These are phyloP conservation scores for Standfussiana lucernea DNA, from an alignment of 2,888 invertebrate genomes.

Conservation along the genomic window DNA sequence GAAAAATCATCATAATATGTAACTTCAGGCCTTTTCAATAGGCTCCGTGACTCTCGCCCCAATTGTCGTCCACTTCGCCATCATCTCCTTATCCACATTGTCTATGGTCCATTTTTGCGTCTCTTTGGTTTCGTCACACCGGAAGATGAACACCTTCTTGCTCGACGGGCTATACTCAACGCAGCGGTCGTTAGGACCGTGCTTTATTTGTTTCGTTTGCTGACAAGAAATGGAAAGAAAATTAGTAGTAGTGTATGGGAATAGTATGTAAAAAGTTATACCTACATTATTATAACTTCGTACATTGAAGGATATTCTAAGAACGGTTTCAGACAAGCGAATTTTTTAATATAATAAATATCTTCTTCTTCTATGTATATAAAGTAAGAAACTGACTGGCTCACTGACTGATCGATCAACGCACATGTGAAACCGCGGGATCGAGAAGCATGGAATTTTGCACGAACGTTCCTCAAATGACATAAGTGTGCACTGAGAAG, in stretches of 20 bases:
- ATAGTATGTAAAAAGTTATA: too few species aligned
- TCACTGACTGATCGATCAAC: too few species aligned
- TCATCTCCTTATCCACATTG: constrained; percentile 74
- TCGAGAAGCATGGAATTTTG: too few species aligned
- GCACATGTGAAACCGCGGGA: too few species aligned
- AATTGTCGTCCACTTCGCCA: constrained; percentile 87
- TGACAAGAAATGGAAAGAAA: constrained; percentile 69
- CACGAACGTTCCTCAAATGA: too few species aligned
- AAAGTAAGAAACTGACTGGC: too few species aligned
- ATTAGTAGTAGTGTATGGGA: too few species aligned
- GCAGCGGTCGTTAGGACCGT: constrained; percentile 93
- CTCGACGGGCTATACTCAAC: constrained; percentile 93
- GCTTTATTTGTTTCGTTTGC: constrained; percentile 93
- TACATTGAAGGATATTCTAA: background rate
- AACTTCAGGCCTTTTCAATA: constrained; percentile 58
- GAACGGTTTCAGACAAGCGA: background rate
- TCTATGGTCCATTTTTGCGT: constrained; percentile 95
- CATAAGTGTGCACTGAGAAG: too few species aligned
- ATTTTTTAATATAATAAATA: too few species aligned
- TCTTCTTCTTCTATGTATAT: too few species aligned
- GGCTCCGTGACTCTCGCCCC: constrained; percentile 76
- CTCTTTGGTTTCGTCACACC: constrained; percentile 89
- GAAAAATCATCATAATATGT: background rate
- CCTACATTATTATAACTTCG: background rate
- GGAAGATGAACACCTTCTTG: constrained; percentile 91